Evolutionary conservation across 1,140 invertebrate species (phyloP).

Genomic region (Microvelia longipes): DNA sequence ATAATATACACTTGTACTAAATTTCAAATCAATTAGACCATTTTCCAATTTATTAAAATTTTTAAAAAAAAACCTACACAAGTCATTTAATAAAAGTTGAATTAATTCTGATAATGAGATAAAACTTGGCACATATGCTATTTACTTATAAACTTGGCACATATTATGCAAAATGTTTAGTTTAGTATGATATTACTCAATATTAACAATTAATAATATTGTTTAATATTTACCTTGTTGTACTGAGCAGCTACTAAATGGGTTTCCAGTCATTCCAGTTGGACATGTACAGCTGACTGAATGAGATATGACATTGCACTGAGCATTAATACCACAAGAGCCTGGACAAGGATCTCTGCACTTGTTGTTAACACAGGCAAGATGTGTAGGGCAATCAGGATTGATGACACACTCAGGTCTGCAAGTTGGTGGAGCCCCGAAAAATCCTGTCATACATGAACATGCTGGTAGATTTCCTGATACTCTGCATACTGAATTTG

Average conservation of each 20-base stretch:
- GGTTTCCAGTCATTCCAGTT: conserved; percentile 40
- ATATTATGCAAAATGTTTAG: too few relatives aligned
- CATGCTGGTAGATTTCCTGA: conserved; percentile 44
- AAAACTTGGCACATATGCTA: too few relatives aligned
- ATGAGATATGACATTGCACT: conserved; percentile 54
- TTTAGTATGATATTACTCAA: too few relatives aligned
- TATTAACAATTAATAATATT: too few relatives aligned
- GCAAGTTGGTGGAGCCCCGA: conserved; percentile 45
- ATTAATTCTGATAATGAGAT: too few relatives aligned
- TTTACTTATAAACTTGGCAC: too few relatives aligned
- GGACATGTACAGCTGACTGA: conserved; percentile 44
- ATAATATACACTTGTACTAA: too few relatives aligned
- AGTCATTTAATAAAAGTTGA: too few relatives aligned
- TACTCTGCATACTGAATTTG: conserved; percentile 44
- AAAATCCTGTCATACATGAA: conserved; percentile 42
- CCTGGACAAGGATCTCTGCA: conserved; percentile 50
- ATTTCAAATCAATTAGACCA: too few relatives aligned
- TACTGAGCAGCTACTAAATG: conserved; percentile 40
- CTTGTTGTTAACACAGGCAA: conserved; percentile 50
- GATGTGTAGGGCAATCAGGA: conserved; percentile 44
- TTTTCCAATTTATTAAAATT: too few relatives aligned
- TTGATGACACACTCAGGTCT: conserved; percentile 48
- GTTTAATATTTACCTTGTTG: conserved; percentile 15
- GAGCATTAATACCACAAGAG: conserved; percentile 54
- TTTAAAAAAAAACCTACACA: too few relatives aligned